phyloP scores from a whole-genome alignment of 1,140 invertebrate species.

The Habropoda laboriosa region DNA sequence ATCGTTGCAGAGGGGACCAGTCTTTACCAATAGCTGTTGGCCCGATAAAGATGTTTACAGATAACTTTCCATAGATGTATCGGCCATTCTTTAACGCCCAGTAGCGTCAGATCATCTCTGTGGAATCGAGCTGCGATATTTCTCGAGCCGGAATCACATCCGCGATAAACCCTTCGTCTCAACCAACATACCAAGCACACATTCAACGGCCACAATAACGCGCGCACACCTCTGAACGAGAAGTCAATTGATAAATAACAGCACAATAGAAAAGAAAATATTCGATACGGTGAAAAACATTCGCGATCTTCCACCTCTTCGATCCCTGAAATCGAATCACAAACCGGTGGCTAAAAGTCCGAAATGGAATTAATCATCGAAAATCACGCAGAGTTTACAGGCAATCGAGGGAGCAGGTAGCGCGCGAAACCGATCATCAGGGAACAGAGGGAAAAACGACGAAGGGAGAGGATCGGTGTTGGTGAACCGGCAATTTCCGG shows the following conservation, averaged over 20 bases:
- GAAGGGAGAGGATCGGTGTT: not conserved
- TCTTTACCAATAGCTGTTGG: conserved; percentile 1
- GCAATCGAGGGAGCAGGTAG: conserved; percentile 35
- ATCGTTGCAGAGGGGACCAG: not conserved
- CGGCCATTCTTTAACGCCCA: conserved; percentile 56
- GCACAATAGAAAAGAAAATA: too few relatives aligned
- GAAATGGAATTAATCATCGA: not conserved
- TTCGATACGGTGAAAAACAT: too few relatives aligned
- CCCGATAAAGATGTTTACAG: conserved; percentile 46
- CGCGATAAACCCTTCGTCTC: conserved; percentile 34
- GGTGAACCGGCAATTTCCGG: conserved; percentile 5
- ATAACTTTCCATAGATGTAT: conserved; percentile 46
- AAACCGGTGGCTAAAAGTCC: too few relatives aligned
- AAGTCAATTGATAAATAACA: not conserved
- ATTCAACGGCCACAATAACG: not conserved
- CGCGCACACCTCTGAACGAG: rapidly evolving
- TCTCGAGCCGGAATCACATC: conserved; percentile 31
- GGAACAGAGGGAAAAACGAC: not conserved
- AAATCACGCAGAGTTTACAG: conserved; percentile 47
- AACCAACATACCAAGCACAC: not conserved
- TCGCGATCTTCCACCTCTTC: too few relatives aligned
- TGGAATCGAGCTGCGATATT: conserved; percentile 52
- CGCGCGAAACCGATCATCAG: conserved; percentile 1
- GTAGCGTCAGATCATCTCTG: conserved; percentile 39
- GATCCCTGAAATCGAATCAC: too few relatives aligned